phyloP scores from a whole-genome alignment of 1,140 invertebrate species.

The Procambarus clarkii region DNA sequence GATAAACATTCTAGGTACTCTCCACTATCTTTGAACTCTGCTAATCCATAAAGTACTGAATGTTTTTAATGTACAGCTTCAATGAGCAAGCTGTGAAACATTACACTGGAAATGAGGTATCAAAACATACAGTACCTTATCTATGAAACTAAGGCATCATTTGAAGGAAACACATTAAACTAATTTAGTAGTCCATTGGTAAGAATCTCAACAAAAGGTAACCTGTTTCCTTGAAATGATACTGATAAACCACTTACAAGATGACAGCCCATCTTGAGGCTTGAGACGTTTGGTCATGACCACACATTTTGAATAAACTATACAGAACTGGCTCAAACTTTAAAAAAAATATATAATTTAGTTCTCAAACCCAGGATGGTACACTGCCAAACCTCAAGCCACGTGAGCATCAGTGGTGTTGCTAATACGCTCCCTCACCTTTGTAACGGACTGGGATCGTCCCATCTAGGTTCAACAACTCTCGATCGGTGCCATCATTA shows the following conservation, averaged over 20 bases:
- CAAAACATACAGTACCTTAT: conserved; percentile 43
- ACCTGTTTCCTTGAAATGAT: conserved; percentile 41
- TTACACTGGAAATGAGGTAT: neutral
- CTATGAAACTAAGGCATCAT: conserved; percentile 40
- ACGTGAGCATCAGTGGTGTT: conserved; percentile 4
- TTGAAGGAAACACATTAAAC: conserved; percentile 38
- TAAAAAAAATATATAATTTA: neutral
- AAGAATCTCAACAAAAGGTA: neutral
- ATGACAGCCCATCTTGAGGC: conserved; percentile 16
- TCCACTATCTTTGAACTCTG: conserved; percentile 30
- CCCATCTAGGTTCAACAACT: conserved; percentile 90
- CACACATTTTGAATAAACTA: neutral
- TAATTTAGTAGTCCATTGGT: neutral
- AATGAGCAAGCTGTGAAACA: neutral
- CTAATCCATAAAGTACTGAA: conserved; percentile 31
- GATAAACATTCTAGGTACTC: conserved; percentile 28
- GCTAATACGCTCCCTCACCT: conserved; percentile 78
- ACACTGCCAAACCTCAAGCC: conserved; percentile 37
- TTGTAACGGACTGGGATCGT: conserved; percentile 95
- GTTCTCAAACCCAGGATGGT: conserved; percentile 11
- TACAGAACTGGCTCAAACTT: neutral
- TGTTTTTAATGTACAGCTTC: conserved; percentile 20
- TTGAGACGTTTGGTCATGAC: conserved; percentile 29
- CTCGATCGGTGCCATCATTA: conserved; percentile 90
- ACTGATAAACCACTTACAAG: conserved; percentile 28